These are phyloP conservation scores for Alouatta palliata DNA, from an alignment of 2,113 vertebrate genomes.

Conservation along the genomic window DNA sequence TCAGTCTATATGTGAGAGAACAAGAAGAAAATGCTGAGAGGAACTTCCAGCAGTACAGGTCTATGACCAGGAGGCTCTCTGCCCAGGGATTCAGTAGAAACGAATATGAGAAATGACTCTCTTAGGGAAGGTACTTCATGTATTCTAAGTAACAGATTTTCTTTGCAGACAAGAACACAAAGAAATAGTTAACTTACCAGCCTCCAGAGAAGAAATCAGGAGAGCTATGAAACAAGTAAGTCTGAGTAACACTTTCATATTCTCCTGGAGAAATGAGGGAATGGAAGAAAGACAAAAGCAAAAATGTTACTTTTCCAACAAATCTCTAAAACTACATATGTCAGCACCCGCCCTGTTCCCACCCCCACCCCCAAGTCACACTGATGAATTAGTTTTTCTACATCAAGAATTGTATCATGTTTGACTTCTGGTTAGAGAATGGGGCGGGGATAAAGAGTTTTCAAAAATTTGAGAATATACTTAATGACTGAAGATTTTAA, in stretches of 20 bases:
- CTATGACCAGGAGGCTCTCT: not conserved
- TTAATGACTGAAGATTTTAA: not conserved
- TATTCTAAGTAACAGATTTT: not conserved
- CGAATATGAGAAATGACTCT: not conserved
- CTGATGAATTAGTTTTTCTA: not conserved
- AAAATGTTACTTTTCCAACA: not conserved
- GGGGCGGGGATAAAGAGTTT: not conserved
- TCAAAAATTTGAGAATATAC: not conserved
- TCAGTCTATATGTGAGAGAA: not conserved
- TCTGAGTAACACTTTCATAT: conserved; percentile 77
- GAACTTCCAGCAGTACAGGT: not conserved
- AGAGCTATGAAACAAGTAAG: conserved; percentile 66
- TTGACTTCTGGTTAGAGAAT: not conserved
- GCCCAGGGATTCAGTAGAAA: not conserved
- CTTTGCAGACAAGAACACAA: not conserved
- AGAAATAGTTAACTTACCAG: conserved; percentile 80
- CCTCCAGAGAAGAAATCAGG: conserved; percentile 65
- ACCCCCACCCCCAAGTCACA: not conserved
- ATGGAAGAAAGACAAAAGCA: not conserved
- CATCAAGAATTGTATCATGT: not conserved
- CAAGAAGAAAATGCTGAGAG: not conserved
- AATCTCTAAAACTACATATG: not conserved
- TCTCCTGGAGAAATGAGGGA: conserved; percentile 68
- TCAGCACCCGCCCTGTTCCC: not conserved
- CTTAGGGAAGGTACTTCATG: not conserved